Conservation (phyloP, 2,888 invertebrate species). For the Epirrita christyi region DNA sequence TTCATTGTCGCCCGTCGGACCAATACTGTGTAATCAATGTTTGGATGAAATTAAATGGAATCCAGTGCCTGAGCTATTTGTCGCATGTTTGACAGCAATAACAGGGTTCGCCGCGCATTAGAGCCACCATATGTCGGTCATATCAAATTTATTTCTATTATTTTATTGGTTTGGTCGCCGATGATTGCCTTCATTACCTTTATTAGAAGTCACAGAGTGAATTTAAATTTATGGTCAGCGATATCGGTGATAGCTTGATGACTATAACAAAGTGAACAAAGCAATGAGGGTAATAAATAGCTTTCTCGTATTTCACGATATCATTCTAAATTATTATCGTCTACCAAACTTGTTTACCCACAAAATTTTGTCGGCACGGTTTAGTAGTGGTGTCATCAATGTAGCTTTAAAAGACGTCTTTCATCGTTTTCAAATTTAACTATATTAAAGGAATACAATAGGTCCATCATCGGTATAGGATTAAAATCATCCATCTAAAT, state of each 20-base stretch:
- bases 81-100: slow-evolving; percentile 85
- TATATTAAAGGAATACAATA: slow-evolving; percentile 74
- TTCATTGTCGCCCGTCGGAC: slow-evolving; percentile 78
- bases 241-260: slow-evolving; percentile 79
- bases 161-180: slow-evolving; percentile 79
- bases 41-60: slow-evolving; percentile 76
- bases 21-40: slow-evolving; percentile 83
- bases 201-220: slow-evolving; percentile 81
- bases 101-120: slow-evolving; percentile 81
- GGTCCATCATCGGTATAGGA: slow-evolving; percentile 74
- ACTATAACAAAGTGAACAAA: slow-evolving; percentile 78
- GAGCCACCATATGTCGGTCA: slow-evolving; percentile 83
- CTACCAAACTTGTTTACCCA: slow-evolving; percentile 27
- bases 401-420: slow-evolving; percentile 51
- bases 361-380: slow-evolving; percentile 33
- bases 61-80: slow-evolving; percentile 75
- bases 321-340: slow-evolving; percentile 48
- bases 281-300: slow-evolving; percentile 79
- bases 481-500: slow-evolving; percentile 85
- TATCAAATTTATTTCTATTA: slow-evolving; percentile 85
- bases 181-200: slow-evolving; percentile 83
- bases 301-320: slow-evolving; percentile 58
- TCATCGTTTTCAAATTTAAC: slow-evolving; percentile 61
- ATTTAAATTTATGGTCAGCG: slow-evolving; percentile 80
- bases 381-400: slow-evolving; percentile 28